Evolutionary conservation across 1,140 invertebrate species (phyloP).

Genomic region (Aphidius gifuensis): DNA sequence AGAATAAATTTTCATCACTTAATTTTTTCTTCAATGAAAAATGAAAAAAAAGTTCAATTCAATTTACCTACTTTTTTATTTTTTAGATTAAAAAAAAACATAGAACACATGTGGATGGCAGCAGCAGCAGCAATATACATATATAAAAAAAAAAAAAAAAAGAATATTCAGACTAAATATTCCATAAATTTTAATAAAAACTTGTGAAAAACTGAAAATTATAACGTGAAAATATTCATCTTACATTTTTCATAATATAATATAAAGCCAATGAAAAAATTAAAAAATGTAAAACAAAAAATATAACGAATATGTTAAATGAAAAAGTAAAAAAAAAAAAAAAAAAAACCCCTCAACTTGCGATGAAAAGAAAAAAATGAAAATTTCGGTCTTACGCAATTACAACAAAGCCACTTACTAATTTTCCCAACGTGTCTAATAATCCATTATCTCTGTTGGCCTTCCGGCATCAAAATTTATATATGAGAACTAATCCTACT

Average conservation of each 20-base stretch:
- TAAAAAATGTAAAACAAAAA: slow-evolving; percentile 15
- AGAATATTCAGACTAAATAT: no score
- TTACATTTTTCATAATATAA: slow-evolving; percentile 12
- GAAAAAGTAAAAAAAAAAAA: slow-evolving; percentile 1
- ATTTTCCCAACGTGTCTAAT: slow-evolving; percentile 30
- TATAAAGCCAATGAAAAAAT: slow-evolving; percentile 31
- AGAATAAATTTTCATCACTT: no score
- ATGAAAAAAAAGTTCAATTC: no score
- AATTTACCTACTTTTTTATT: no score
- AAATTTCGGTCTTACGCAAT: slow-evolving; percentile 30
- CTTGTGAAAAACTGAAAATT: slow-evolving; percentile 1
- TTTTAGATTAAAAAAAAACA: no score
- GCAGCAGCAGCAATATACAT: no score
- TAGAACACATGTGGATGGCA: no score
- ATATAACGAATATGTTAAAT: neutral
- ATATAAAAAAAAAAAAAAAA: no score
- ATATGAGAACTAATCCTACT: neutral
- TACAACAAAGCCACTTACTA: slow-evolving; percentile 40
- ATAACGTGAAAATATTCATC: neutral
- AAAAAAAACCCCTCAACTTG: neutral
- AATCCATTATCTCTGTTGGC: slow-evolving; percentile 35
- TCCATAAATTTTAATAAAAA: no score
- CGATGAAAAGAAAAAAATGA: slow-evolving; percentile 5
- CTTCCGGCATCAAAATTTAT: no score
- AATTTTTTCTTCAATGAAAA: no score